Evolutionary conservation across 2,113 vertebrate species (phyloP).

Genomic region (Trematocara marginatum): DNA sequence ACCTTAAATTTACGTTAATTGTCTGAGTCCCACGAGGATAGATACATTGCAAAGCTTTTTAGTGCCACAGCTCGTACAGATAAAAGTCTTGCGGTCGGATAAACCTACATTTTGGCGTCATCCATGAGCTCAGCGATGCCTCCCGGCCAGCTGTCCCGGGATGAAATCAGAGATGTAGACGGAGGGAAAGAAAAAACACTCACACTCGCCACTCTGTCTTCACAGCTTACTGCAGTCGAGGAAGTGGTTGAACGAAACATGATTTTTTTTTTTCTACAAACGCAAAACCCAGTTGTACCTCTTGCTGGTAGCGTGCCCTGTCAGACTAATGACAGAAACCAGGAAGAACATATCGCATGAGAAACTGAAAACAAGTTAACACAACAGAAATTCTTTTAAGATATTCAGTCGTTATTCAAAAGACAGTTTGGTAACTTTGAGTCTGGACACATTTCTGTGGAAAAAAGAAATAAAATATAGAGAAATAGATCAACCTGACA

Average conservation of each 20-base stretch:
- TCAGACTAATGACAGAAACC: background rate
- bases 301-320: background rate
- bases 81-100: constrained; percentile 4
- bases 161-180: background rate
- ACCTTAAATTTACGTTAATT: constrained; percentile 6
- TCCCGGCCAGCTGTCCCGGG: constrained; percentile 25
- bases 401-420: background rate
- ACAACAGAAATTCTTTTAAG: background rate
- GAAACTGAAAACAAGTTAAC: background rate
- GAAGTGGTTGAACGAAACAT: constrained; percentile 7
- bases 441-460: background rate
- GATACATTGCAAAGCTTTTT: background rate
- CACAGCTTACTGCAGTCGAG: constrained; percentile 14
- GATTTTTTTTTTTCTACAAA: background rate
- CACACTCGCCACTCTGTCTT: constrained; percentile 17
- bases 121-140: constrained; percentile 12
- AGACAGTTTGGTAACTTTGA: background rate
- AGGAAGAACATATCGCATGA: background rate
- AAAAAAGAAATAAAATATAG: background rate
- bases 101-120: background rate
- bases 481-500: background rate
- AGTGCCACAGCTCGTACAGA: background rate
- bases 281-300: background rate
- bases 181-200: constrained; percentile 6
- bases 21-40: constrained; percentile 15